Evolutionary conservation across 2,888 invertebrate species (phyloP), one percentile per base, ranked within the genome.

Genomic region (Chrysolina oricalcia): DNA sequence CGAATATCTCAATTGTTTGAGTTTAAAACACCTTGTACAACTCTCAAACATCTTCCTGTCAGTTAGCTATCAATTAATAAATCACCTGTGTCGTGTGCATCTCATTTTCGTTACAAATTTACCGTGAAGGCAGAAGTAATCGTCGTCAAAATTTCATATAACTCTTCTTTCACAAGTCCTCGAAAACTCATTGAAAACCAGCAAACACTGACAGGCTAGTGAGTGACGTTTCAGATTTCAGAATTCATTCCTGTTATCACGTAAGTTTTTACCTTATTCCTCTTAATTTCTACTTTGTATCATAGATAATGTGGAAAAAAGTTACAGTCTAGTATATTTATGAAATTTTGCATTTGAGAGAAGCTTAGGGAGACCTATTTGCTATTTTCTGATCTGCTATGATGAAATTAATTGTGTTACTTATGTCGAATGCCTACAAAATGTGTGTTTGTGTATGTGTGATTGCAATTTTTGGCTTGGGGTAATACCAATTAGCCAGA

Each of bases 81-180:
- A 53, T 53, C 53, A 53, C 21, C 53, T 53, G 48, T 48, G 53
- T 53, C 53, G 21, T 19, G 11, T 53, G 19, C 53, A 53, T 53
- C 19, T 53, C 53, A 53, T 21, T 53, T 53, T 23, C 53, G 10
- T 53, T 21, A 53, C 13, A 53, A 53, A 53, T 53, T 53, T 53
- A 21, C 19, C 53, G 53, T 53, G 21, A 53, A 53, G 21, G 21
- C 19, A 10, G 21, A 53, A 9, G 11, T 21, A 53, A 21, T 53
- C 11, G 11, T 13, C 15, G 21, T 21, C 0, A 53, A 15, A 53
- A 21, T 19, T 53, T 53, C 21, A 53, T 21, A 23, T 1, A 5
- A 19, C 5, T 53, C 21, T 21, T 2, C 21, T 3, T 17, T 48
- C n/a, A 48, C 17, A 48, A 17, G 17, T 2, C 48, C 2, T 48